Evolutionary conservation across 2,888 invertebrate species (phyloP).

Genomic region (Campoplex nolae): DNA sequence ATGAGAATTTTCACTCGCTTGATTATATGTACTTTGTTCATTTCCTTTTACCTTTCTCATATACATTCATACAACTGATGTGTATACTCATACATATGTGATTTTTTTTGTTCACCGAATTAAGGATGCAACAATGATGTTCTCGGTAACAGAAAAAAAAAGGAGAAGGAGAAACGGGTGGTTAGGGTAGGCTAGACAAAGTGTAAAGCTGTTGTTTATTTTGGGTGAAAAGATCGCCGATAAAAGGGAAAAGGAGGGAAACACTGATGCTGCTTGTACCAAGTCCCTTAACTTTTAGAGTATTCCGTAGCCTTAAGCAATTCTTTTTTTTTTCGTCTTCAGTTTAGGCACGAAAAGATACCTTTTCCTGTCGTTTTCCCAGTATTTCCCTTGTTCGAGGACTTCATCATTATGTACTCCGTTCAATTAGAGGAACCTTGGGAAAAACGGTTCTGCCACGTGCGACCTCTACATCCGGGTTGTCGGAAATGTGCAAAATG

Average conservation of each 20-base stretch:
- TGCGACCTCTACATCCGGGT: conserved; percentile 58
- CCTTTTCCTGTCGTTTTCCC: conserved; percentile 1
- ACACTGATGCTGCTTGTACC: conserved; percentile 68
- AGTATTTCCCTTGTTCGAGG: conserved; percentile 53
- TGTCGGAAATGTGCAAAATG: conserved; percentile 39
- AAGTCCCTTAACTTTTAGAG: conserved; percentile 66
- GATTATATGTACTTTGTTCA: too few species aligned
- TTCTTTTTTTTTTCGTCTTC: conserved; percentile 1
- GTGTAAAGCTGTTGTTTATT: conserved; percentile 11
- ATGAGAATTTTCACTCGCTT: too few species aligned
- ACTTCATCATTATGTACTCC: conserved; percentile 62
- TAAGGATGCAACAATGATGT: too few species aligned
- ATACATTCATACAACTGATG: too few species aligned
- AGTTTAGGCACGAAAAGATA: conserved; percentile 40
- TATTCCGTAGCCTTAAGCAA: conserved; percentile 63
- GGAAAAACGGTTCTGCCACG: conserved; percentile 69
- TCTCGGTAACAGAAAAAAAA: too few species aligned
- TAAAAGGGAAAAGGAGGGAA: conserved; percentile 49
- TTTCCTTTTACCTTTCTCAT: too few species aligned
- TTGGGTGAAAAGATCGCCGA: conserved; percentile 19
- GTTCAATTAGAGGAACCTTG: conserved; percentile 76
- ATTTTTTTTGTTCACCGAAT: too few species aligned
- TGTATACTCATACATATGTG: too few species aligned
- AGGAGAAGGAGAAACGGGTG: not conserved
- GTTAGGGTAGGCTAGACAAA: not conserved